These are phyloP conservation scores for Etheostoma cragini DNA, from an alignment of 2,113 vertebrate species.

Conservation along the genomic window DNA sequence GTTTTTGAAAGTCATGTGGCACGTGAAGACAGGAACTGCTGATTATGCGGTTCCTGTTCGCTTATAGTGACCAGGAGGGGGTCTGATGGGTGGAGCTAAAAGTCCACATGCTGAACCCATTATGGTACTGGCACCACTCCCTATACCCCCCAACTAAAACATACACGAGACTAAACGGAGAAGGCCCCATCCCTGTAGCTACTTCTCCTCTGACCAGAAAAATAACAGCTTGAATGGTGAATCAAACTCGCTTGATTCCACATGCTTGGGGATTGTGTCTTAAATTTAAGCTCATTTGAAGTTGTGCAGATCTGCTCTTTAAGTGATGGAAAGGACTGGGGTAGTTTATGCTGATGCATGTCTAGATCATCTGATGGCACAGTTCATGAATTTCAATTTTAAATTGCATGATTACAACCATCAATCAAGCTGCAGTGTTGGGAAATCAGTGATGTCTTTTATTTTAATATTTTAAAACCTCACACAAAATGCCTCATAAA, in stretches of 20 bases:
- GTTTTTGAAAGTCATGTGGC: conserved; percentile 55
- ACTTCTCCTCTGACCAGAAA: conserved; percentile 66
- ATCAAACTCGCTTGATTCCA: conserved; percentile 50
- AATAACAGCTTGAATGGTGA: conserved; percentile 60
- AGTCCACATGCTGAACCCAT: conserved; percentile 82
- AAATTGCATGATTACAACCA: background rate
- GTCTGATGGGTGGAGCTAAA: conserved; percentile 65
- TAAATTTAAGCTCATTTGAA: conserved; percentile 28
- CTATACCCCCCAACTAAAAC: conserved; percentile 70
- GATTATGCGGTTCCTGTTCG: conserved; percentile 76
- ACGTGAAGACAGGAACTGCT: conserved; percentile 75
- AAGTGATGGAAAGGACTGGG: conserved; percentile 17
- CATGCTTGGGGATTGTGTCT: conserved; percentile 27
- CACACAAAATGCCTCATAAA: conserved; percentile 71
- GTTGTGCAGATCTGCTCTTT: conserved; percentile 34
- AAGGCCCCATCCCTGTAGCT: conserved; percentile 62
- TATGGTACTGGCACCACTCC: conserved; percentile 79
- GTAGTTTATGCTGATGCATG: background rate
- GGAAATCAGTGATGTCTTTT: background rate
- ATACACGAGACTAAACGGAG: conserved; percentile 70
- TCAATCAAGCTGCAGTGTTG: background rate
- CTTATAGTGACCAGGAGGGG: conserved; percentile 61
- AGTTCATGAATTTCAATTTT: conserved; percentile 13
- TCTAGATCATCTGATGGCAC: conserved; percentile 1
- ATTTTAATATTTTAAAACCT: conserved; percentile 44